phyloP scores from a whole-genome alignment of 2,113 vertebrate species.

The Thamnophis sirtalis region DNA sequence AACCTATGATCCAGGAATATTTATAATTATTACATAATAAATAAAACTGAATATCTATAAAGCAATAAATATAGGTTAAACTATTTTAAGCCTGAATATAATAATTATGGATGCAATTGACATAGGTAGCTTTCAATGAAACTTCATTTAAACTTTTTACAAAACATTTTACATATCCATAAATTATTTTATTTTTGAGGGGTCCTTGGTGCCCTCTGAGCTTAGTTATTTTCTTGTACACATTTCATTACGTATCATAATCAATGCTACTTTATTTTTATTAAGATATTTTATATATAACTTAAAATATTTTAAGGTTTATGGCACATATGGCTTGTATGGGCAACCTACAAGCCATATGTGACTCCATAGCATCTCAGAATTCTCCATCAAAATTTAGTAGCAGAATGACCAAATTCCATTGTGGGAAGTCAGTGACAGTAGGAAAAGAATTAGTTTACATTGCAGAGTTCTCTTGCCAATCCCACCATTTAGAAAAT shows the following conservation, averaged over 20 bases:
- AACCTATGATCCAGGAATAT: background rate
- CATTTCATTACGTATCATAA: background rate
- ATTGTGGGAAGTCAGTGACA: background rate
- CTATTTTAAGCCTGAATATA: background rate
- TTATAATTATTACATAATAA: background rate
- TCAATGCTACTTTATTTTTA: background rate
- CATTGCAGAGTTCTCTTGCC: background rate
- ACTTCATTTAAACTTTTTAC: background rate
- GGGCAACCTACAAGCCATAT: background rate
- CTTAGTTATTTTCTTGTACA: background rate
- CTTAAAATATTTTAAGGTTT: slow-evolving; percentile 57
- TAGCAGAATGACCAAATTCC: background rate
- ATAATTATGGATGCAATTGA: background rate
- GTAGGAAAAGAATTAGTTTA: background rate
- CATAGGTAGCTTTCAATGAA: background rate
- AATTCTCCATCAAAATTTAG: background rate
- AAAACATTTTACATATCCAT: background rate
- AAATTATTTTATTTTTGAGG: background rate
- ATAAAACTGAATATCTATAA: background rate
- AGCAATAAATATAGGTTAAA: background rate
- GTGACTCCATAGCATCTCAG: background rate
- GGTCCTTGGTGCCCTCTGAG: background rate
- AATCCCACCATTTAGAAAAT: background rate
- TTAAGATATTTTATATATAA: slow-evolving; percentile 15
- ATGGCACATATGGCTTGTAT: no score